phyloP scores from a whole-genome alignment of 2,797 vertebrate species.

The Liasis olivaceus region DNA sequence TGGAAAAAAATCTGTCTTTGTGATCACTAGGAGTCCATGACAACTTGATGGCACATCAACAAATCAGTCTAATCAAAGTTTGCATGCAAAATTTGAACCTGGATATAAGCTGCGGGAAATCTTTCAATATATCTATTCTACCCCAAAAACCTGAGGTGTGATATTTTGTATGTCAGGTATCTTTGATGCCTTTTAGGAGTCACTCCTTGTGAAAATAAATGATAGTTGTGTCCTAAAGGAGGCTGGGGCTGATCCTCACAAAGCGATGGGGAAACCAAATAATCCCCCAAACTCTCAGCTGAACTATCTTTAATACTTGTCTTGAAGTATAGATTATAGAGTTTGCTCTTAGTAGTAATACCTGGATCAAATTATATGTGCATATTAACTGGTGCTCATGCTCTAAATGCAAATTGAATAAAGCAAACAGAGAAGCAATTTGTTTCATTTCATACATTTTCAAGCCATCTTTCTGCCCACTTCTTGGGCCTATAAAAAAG shows the following conservation, averaged over 20 bases:
- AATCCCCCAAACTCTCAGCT: background rate
- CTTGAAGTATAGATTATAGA: background rate
- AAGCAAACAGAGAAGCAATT: background rate
- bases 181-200: background rate
- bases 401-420: background rate
- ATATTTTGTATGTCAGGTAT: background rate
- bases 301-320: background rate
- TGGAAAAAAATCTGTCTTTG: no score
- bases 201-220: background rate
- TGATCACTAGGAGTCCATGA: no score
- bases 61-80: no score
- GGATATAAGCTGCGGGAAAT: no score
- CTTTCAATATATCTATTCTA: no score
- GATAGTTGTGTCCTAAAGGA: background rate
- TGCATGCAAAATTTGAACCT: background rate
- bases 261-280: background rate
- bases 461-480: background rate
- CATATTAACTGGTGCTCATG: background rate
- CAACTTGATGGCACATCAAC: no score
- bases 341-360: background rate
- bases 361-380: background rate
- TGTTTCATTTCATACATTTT: background rate
- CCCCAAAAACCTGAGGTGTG: background rate
- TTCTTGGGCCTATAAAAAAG: background rate
- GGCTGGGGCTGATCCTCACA: background rate